A percentile compares a stretch with the other conserved stretches of the same genome.
Conservation (phyloP, 1,140 invertebrate species). For the Laupala kohalensis region DNA sequence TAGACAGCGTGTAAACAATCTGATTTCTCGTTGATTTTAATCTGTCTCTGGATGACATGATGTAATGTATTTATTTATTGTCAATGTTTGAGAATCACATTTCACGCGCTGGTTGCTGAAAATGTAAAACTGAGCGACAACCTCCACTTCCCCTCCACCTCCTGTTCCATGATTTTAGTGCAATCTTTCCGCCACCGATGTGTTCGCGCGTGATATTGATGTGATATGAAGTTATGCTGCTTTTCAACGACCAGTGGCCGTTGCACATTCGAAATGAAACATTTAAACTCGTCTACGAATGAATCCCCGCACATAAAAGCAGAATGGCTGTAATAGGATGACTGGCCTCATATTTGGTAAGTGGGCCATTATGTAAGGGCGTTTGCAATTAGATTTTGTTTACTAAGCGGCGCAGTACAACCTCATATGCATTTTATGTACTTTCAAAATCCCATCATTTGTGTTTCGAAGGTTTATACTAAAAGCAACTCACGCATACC, state of each 20-base stretch:
- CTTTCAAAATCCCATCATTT: too few relatives aligned
- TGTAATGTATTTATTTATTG: background rate
- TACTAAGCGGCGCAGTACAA: too few relatives aligned
- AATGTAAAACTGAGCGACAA: background rate
- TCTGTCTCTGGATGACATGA: too few relatives aligned
- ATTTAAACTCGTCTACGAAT: background rate
- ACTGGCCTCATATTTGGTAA: background rate
- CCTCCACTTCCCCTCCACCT: background rate
- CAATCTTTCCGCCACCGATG: too few relatives aligned
- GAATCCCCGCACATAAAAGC: background rate
- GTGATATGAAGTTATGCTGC: background rate
- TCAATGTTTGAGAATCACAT: background rate
- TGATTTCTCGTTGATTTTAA: too few relatives aligned
- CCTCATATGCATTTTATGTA: too few relatives aligned
- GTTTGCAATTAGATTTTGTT: too few relatives aligned
- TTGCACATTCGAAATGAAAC: background rate
- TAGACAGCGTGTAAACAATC: too few relatives aligned
- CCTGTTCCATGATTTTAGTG: too few relatives aligned
- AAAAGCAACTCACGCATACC: too few relatives aligned
- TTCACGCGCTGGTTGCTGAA: background rate
- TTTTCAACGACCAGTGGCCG: background rate
- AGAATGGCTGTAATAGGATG: background rate
- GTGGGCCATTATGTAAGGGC: background rate
- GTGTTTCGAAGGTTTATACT: too few relatives aligned
- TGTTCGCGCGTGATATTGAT: background rate